Conservation (phyloP, 2,888 invertebrate species). For the Biston stratarius region DNA sequence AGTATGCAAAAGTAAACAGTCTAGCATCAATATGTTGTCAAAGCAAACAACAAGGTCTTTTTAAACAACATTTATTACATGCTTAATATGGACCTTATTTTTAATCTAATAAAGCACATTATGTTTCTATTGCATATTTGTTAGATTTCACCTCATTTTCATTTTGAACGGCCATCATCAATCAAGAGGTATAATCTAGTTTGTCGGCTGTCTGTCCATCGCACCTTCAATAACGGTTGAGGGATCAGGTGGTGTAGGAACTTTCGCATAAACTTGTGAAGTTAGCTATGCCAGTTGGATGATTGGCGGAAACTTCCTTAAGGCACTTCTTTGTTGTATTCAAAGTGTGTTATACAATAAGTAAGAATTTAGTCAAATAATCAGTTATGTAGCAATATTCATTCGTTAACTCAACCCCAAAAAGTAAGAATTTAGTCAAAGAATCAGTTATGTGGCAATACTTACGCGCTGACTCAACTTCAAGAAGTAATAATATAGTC, state of each 20-base stretch:
- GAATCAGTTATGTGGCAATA: no score
- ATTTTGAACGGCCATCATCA: slow-evolving; percentile 60
- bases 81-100: not conserved
- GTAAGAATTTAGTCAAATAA: no score
- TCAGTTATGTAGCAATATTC: no score
- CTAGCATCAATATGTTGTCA: no score
- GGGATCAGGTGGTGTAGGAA: slow-evolving; percentile 28
- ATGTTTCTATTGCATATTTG: not conserved
- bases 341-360: no score
- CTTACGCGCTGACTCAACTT: no score
- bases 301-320: not conserved
- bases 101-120: not conserved
- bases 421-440: no score
- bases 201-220: slow-evolving; percentile 70
- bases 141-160: slow-evolving; percentile 8
- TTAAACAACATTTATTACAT: not conserved
- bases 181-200: slow-evolving; percentile 77
- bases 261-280: slow-evolving; percentile 15
- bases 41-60: not conserved
- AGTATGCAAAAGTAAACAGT: no score
- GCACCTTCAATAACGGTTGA: slow-evolving; percentile 44
- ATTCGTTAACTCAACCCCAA: no score
- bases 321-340: not conserved
- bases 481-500: no score
- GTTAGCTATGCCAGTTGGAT: not conserved